phyloP scores from a whole-genome alignment of 2,888 invertebrate genomes.

The Melolontha melolontha region DNA sequence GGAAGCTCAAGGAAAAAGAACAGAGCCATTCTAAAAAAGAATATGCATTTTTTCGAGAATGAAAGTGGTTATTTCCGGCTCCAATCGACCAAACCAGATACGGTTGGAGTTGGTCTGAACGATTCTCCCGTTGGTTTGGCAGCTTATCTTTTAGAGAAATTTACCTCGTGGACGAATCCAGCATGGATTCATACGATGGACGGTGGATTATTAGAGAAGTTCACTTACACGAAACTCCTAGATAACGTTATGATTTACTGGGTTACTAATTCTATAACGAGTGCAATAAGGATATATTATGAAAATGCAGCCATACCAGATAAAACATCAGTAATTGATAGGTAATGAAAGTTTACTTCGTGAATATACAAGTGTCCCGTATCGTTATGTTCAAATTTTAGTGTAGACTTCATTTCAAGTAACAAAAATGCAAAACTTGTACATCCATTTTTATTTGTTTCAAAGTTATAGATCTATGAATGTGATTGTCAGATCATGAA shows the following conservation, averaged over 20 bases:
- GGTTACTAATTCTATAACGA: constrained; percentile 77
- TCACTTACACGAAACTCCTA: constrained; percentile 77
- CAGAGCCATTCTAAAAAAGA: constrained; percentile 55
- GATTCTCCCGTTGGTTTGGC: constrained; percentile 86
- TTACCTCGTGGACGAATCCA: constrained; percentile 76
- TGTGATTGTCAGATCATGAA: too few relatives aligned
- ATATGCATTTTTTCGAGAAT: not conserved
- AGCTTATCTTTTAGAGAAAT: constrained; percentile 89
- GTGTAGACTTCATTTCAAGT: too few relatives aligned
- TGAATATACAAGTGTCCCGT: too few relatives aligned
- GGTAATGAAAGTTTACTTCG: too few relatives aligned
- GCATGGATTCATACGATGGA: constrained; percentile 66
- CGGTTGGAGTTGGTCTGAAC: constrained; percentile 75
- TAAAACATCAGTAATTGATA: too few relatives aligned
- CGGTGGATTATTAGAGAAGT: constrained; percentile 75
- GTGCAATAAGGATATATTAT: constrained; percentile 79
- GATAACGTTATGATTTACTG: constrained; percentile 89
- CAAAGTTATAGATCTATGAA: too few relatives aligned
- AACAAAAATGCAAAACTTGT: too few relatives aligned
- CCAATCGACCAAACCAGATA: constrained; percentile 91
- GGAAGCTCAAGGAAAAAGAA: constrained; percentile 66
- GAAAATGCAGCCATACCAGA: constrained; percentile 69
- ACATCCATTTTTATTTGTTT: too few relatives aligned
- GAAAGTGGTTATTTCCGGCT: constrained; percentile 78
- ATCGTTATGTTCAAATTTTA: too few relatives aligned